phyloP scores from a whole-genome alignment of 2,888 invertebrate species.

The Acholoe squamosa region DNA sequence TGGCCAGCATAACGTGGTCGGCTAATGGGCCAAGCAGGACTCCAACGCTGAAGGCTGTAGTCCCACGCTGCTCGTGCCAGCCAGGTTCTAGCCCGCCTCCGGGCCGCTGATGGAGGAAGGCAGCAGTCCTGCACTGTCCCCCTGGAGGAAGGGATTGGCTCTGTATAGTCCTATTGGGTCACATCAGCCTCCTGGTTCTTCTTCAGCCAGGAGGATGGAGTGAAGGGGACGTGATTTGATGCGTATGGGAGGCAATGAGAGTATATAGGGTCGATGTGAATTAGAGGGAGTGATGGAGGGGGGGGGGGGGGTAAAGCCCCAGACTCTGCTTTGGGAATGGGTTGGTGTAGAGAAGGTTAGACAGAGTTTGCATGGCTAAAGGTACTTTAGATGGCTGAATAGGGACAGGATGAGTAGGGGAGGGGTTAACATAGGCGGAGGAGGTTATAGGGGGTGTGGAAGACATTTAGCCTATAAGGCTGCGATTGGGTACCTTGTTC shows the following conservation, averaged over 20 bases:
- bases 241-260: neutral
- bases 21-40: neutral
- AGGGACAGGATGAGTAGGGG: neutral
- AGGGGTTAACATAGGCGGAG: neutral
- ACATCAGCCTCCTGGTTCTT: neutral
- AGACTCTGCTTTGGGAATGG: neutral
- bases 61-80: conserved; percentile 26
- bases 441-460: neutral
- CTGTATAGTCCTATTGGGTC: conserved; percentile 12
- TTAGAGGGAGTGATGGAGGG: neutral
- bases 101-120: neutral
- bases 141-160: conserved; percentile 25
- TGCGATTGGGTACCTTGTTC: conserved; percentile 50
- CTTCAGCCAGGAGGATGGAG: neutral
- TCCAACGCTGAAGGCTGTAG: neutral
- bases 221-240: neutral
- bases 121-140: neutral
- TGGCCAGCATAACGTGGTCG: neutral
- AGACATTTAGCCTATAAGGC: conserved; percentile 51
- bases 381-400: neutral
- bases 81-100: neutral
- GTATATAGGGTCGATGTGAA: neutral
- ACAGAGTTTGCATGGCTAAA: neutral
- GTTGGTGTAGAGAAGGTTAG: neutral
- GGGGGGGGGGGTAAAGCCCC: neutral